These are phyloP conservation scores for Astyanax mexicanus DNA, from an alignment of 2,797 vertebrate species.

Conservation along the genomic window DNA sequence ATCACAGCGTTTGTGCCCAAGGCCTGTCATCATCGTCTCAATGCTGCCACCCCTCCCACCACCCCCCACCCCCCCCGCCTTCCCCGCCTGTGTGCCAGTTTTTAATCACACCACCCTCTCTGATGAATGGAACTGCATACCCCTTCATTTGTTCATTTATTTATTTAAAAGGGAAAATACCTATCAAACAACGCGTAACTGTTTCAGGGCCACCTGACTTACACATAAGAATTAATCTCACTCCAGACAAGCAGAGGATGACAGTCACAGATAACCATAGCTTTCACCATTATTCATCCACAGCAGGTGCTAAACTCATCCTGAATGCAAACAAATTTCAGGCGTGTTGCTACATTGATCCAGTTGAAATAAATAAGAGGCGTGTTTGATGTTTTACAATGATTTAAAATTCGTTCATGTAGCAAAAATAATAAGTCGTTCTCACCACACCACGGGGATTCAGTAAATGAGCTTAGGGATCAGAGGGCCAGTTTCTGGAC, in stretches of 20 bases:
- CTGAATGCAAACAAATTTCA: conserved; percentile 36
- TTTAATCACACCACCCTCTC: conserved; percentile 52
- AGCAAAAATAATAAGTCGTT: conserved; percentile 25
- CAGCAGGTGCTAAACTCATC: conserved; percentile 52
- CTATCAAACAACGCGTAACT: conserved; percentile 43
- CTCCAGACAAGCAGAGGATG: conserved; percentile 31
- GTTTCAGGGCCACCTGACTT: conserved; percentile 36
- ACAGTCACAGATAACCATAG: conserved; percentile 27
- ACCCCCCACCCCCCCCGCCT: conserved; percentile 5
- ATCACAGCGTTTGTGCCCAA: conserved; percentile 38
- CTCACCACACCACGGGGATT: not conserved
- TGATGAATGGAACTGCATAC: conserved; percentile 47
- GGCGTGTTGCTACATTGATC: conserved; percentile 20
- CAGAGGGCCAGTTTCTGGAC: conserved; percentile 5
- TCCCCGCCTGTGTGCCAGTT: not conserved
- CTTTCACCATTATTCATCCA: conserved; percentile 51
- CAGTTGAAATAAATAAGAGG: conserved; percentile 23
- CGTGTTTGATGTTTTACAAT: conserved; percentile 38
- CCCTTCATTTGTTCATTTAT: not conserved
- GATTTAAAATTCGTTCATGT: conserved; percentile 28
- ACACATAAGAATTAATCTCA: conserved; percentile 33
- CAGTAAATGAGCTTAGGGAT: conserved; percentile 2
- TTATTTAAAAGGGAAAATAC: too few species aligned
- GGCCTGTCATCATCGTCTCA: conserved; percentile 43
- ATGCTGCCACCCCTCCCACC: not conserved